phyloP scores from a whole-genome alignment of 64 coral and sea anemone species.

The Dendrophyllia cribrosa region DNA sequence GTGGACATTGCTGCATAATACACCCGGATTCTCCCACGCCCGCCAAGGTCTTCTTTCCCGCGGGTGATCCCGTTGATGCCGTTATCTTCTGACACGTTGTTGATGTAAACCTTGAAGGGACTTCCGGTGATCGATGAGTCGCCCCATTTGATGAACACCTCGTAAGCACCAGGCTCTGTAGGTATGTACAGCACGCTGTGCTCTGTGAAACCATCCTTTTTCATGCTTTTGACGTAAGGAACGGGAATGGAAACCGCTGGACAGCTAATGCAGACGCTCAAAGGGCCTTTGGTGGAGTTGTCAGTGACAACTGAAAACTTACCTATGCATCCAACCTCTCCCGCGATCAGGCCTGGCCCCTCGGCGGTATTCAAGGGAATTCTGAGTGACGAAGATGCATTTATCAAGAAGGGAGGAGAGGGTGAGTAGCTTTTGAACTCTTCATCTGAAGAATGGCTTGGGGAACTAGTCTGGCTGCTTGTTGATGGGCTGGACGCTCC shows the following conservation, averaged over 20 bases:
- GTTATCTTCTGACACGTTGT: conserved; percentile 70
- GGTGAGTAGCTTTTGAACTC: neutral
- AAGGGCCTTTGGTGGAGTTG: conserved; percentile 89
- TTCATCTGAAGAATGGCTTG: conserved; percentile 13
- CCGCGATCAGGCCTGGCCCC: conserved; percentile 83
- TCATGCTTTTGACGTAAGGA: conserved; percentile 91
- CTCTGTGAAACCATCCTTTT: conserved; percentile 72
- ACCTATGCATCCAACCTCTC: conserved; percentile 84
- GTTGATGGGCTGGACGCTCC: neutral
- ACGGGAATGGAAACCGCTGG: conserved; percentile 99
- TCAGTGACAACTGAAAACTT: conserved; percentile 91
- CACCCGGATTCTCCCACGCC: conserved; percentile 73
- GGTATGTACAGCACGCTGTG: conserved; percentile 95
- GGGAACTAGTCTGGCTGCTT: conserved; percentile 4
- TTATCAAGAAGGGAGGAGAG: neutral
- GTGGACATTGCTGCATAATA: conserved; percentile 87
- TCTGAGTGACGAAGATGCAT: conserved; percentile 1
- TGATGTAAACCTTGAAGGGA: conserved; percentile 90
- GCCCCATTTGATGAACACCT: conserved; percentile 97
- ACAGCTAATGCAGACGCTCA: conserved; percentile 99
- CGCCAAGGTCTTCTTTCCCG: conserved; percentile 29
- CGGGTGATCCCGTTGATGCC: neutral
- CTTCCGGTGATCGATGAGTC: conserved; percentile 79
- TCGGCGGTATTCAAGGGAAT: conserved; percentile 84
- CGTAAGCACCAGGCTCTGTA: conserved; percentile 90